These are phyloP conservation scores for Temnopleurus reevesii DNA, from an alignment of 53 echinoderm and acorn worm genomes.

Conservation along the genomic window DNA sequence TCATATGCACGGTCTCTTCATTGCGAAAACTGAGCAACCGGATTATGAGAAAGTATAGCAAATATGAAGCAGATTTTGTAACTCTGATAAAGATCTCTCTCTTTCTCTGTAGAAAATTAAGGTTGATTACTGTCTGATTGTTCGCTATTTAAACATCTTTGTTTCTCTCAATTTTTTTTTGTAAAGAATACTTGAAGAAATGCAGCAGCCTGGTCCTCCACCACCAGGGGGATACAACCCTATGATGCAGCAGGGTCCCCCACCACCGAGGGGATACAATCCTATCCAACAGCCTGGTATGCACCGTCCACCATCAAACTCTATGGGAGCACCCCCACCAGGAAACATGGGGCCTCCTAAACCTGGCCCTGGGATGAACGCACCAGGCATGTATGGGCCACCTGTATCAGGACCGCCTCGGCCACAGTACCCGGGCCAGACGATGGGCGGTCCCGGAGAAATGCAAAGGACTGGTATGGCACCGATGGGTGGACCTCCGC, in stretches of 20 bases:
- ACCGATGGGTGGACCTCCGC: neutral
- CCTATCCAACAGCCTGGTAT: conserved; percentile 30
- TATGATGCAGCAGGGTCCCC: conserved; percentile 55
- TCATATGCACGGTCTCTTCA: too few species aligned
- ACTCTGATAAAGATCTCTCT: too few species aligned
- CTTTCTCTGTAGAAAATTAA: too few species aligned
- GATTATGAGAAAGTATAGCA: too few species aligned
- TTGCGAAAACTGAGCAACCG: too few species aligned
- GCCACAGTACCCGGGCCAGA: conserved; percentile 48
- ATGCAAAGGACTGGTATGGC: conserved; percentile 23
- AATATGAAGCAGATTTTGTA: too few species aligned
- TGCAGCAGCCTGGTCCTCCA: conserved; percentile 69
- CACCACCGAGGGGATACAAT: conserved; percentile 49
- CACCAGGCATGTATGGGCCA: conserved; percentile 42
- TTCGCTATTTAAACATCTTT: too few species aligned
- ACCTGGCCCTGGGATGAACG: conserved; percentile 43
- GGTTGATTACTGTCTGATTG: too few species aligned
- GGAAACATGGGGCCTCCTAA: conserved; percentile 24
- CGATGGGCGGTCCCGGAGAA: conserved; percentile 1
- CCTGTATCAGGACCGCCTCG: conserved; percentile 17
- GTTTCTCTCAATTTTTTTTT: neutral
- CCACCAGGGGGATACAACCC: conserved; percentile 72
- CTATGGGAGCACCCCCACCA: conserved; percentile 1
- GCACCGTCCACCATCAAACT: neutral
- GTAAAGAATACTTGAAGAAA: conserved; percentile 42